phyloP scores from a whole-genome alignment of 2,888 invertebrate genomes.

The Cerceris rybyensis region DNA sequence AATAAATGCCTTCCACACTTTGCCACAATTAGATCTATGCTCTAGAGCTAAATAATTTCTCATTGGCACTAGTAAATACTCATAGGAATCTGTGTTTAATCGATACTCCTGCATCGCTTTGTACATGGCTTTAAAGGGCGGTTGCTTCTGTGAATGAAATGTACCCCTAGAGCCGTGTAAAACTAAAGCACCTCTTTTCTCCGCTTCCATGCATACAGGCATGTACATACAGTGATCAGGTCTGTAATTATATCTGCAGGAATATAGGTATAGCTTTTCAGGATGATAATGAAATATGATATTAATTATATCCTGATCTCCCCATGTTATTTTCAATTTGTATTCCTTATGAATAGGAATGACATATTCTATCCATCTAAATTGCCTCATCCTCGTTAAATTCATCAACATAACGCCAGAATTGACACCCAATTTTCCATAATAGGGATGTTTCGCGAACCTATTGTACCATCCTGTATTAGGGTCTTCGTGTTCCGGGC shows the following conservation, averaged over 20 bases:
- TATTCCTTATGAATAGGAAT: slow-evolving; percentile 93
- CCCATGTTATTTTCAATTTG: slow-evolving; percentile 94
- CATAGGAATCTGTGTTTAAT: slow-evolving; percentile 86
- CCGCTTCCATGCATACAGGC: slow-evolving; percentile 90
- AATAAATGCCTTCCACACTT: slow-evolving; percentile 84
- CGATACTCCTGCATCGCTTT: slow-evolving; percentile 86
- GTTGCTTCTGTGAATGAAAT: slow-evolving; percentile 93
- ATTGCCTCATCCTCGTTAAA: slow-evolving; percentile 93
- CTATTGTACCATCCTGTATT: slow-evolving; percentile 97
- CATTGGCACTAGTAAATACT: slow-evolving; percentile 85
- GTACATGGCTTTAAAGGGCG: slow-evolving; percentile 90
- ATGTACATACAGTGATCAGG: slow-evolving; percentile 98
- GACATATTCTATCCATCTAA: slow-evolving; percentile 93
- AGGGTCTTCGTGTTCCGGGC: slow-evolving; percentile 95
- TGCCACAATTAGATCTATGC: slow-evolving; percentile 86
- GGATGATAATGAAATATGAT: slow-evolving; percentile 94
- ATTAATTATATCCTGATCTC: slow-evolving; percentile 98
- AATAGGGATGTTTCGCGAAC: slow-evolving; percentile 97
- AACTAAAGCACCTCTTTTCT: slow-evolving; percentile 89
- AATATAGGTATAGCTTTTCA: slow-evolving; percentile 89
- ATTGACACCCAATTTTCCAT: slow-evolving; percentile 94
- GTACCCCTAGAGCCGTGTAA: slow-evolving; percentile 94
- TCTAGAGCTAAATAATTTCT: slow-evolving; percentile 83
- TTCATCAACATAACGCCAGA: slow-evolving; percentile 99
- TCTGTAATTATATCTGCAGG: slow-evolving; percentile 95